phyloP scores from a whole-genome alignment of 2,113 vertebrate genomes.

The Muntiacus reevesi region DNA sequence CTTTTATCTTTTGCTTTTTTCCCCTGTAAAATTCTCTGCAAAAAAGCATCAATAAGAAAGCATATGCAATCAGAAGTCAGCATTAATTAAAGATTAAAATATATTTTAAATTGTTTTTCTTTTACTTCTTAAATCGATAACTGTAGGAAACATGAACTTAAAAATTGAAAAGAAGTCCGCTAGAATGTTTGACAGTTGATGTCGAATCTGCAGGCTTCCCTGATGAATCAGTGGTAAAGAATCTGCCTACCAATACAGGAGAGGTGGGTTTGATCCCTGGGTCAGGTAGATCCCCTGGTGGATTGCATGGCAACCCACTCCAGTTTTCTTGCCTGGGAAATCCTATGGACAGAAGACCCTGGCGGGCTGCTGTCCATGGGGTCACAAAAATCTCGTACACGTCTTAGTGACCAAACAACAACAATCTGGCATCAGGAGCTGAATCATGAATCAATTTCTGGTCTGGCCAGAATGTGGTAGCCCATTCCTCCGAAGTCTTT shows the following conservation, averaged over 20 bases:
- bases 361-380: not conserved
- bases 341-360: not conserved
- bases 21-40: not conserved
- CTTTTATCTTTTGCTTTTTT: not conserved
- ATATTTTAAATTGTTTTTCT: not conserved
- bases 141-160: not conserved
- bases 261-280: not conserved
- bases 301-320: not conserved
- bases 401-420: not conserved
- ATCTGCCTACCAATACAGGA: not conserved
- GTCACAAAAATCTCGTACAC: not conserved
- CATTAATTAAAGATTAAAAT: constrained; percentile 45
- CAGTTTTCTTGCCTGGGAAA: not conserved
- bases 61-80: not conserved
- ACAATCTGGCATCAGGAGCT: not conserved
- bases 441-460: not conserved
- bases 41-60: not conserved
- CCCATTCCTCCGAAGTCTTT: not conserved
- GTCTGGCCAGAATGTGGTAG: not conserved
- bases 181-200: not conserved
- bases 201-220: not conserved
- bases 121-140: not conserved
- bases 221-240: not conserved
- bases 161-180: not conserved
- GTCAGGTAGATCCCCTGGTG: not conserved